Base-by-base conservation (phyloP, 2,113 vertebrate genomes). In the Chaenogobius annularis region DNA sequence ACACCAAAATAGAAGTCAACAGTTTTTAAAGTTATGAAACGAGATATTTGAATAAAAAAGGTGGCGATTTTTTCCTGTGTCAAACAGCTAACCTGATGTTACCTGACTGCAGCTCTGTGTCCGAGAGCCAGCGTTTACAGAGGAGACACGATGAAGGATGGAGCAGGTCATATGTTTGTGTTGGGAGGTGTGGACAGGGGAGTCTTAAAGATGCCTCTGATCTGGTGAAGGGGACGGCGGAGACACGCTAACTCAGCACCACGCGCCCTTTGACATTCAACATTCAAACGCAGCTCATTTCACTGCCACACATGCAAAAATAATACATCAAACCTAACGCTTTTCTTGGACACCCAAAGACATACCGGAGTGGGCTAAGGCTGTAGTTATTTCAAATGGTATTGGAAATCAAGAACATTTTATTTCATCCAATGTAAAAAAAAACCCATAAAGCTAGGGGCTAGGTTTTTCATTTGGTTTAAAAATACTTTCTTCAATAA, bases 151-250 rank as follows among this genome's bases (percentile, higher is more conserved):
- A 1, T 52, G 37, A 12, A 72, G 37, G 54, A 35, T 54, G 50
- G 26, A 23, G 58, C 22, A 55, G 68, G 15, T 72, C 62, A 72
- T 52, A 56, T 66, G 78, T 75, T 85, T 86, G 22, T 65, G 10
- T 81, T 74, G 70, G 64, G 17, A 79, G 66, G 72, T 70, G 75
- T 66, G 70, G 82, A 87, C 67, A 86, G 69, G 44, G 75, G 65
- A 68, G 75, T 66, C 37, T 72, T 78, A 71, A 82, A 31, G 75
- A 82, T 79, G 81, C 79, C 79, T 73, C 69, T 70, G 47, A 47
- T 73, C 73, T 82, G 58, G 66, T 73, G 66, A 71, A 72, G 26
- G 59, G 80, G 72, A 83, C 72, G 65, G 78, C 26, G 50, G 77
- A 74, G 73, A 75, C 26, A 31, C 4, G 26, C 2, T 81, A 81